Conservation (phyloP, 2,888 invertebrate genomes). For the Drosophila barbarae region DNA sequence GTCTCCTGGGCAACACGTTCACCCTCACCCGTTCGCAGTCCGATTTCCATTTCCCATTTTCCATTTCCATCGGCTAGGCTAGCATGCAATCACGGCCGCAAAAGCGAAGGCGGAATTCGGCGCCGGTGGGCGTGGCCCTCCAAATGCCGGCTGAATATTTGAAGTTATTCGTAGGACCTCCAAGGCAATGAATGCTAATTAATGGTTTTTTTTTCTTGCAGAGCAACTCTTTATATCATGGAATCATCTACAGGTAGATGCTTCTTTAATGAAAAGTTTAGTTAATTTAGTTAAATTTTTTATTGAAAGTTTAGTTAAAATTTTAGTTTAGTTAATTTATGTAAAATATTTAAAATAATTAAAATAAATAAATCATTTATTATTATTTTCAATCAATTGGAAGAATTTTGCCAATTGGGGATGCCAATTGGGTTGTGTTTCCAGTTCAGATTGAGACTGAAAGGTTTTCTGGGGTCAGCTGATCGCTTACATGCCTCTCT, state of each 20-base stretch:
- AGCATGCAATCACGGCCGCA: slow-evolving; percentile 28
- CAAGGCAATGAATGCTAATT: slow-evolving; percentile 10
- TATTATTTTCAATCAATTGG: too few species aligned
- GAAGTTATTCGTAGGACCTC: slow-evolving; percentile 5
- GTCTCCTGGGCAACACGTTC: slow-evolving; percentile 55
- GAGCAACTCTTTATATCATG: background rate
- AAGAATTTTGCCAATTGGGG: too few species aligned
- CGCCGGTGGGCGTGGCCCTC: slow-evolving; percentile 16
- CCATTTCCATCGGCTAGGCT: slow-evolving; percentile 13
- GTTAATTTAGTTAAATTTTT: background rate
- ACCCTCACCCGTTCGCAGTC: background rate
- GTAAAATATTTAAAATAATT: too few species aligned
- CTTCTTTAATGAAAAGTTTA: background rate
- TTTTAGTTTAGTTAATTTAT: background rate
- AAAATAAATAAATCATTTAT: too few species aligned
- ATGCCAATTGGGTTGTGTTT: too few species aligned
- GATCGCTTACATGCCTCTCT: too few species aligned
- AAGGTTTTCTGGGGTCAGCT: too few species aligned
- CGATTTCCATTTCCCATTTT: slow-evolving; percentile 24
- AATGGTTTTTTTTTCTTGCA: background rate
- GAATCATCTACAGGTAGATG: background rate
- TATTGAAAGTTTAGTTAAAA: too few species aligned
- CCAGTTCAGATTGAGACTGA: too few species aligned
- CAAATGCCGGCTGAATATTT: slow-evolving; percentile 24
- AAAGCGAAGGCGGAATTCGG: slow-evolving; percentile 10